Base-by-base conservation (phyloP, 1,140 invertebrate genomes). In the Drosophila dunni region DNA sequence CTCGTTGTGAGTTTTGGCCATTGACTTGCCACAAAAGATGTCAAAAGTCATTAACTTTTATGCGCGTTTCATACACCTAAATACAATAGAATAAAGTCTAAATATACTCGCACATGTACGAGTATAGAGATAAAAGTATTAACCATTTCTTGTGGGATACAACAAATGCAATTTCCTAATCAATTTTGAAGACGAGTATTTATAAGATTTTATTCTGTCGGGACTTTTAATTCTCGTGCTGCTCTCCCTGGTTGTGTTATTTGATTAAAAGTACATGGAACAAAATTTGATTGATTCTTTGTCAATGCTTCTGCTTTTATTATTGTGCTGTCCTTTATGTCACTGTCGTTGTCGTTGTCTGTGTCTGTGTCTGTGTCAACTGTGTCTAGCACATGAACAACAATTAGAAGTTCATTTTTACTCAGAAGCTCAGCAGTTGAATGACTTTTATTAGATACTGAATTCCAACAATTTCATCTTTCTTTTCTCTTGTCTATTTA, bases 11-110 rank as follows among this genome's bases (percentile, higher is more conserved):
- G 48, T 54, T 44, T 69, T 71, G 78, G 75, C 74, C 75, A 72
- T 86, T 86, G 79, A 79, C 83, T 76, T 79, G 53, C 82, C 40
- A 50, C 68, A 24, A 75, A 68, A 78, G 56, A 79, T 79, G 64
- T 64, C 73, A 81, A 81, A 85, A 85, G 81, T 86, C 82, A 81
- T 86, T 81, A 86, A 69, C 82, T 86, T 85, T 85, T 75, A 78
- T 60, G 48, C 44, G 63, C 13, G 44, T 36, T 72, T 54, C 53
- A 57, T 20, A 50, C 17, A 48, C 51, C 9, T 56, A 15, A 24
- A 45, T 42, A 61, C 11, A 33, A 58, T 44, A 45, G 29, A 58
- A 33, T n/a, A 5, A 33, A 46, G 9, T 46, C 3, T 20, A 20
- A 46, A 46, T 20, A 20, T 46, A 46, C n/a, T 10, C 7, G 36